phyloP scores from a whole-genome alignment of 2,797 vertebrate species.

The Chrysocyon brachyurus region DNA sequence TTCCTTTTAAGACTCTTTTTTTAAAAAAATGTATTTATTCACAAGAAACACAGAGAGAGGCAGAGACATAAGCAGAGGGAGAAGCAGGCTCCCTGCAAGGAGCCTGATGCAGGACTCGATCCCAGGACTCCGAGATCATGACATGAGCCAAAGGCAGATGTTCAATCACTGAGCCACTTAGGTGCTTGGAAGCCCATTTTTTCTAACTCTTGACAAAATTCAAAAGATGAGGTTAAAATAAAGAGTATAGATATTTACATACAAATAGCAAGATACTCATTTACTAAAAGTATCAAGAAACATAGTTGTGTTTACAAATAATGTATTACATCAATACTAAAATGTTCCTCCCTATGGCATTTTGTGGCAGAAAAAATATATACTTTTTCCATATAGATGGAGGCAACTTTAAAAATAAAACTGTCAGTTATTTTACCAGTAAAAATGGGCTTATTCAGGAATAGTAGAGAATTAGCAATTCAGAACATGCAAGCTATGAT shows the following conservation, averaged over 20 bases:
- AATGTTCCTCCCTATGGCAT: background rate
- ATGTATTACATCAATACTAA: background rate
- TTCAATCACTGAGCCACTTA: too few species aligned
- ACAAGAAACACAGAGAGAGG: too few species aligned
- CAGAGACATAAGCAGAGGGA: too few species aligned
- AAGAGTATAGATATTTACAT: background rate
- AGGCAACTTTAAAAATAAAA: background rate
- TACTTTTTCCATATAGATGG: background rate
- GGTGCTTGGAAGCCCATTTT: too few species aligned
- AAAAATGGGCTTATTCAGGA: background rate
- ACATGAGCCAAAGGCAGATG: too few species aligned
- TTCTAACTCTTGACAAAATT: background rate
- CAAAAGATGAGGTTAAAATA: background rate
- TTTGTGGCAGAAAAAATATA: slow-evolving; percentile 11
- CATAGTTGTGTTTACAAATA: background rate
- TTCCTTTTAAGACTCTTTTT: too few species aligned
- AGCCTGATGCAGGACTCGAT: too few species aligned
- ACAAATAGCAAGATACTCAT: background rate
- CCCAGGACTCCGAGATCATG: too few species aligned
- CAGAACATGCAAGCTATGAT: background rate
- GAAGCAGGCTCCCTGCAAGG: too few species aligned
- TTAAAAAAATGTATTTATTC: too few species aligned
- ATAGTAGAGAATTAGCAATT: background rate
- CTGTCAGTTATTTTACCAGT: background rate
- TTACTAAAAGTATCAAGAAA: slow-evolving; percentile 33